These are phyloP conservation scores for Diadophis punctatus DNA, from an alignment of 2,113 vertebrate genomes.

Conservation along the genomic window DNA sequence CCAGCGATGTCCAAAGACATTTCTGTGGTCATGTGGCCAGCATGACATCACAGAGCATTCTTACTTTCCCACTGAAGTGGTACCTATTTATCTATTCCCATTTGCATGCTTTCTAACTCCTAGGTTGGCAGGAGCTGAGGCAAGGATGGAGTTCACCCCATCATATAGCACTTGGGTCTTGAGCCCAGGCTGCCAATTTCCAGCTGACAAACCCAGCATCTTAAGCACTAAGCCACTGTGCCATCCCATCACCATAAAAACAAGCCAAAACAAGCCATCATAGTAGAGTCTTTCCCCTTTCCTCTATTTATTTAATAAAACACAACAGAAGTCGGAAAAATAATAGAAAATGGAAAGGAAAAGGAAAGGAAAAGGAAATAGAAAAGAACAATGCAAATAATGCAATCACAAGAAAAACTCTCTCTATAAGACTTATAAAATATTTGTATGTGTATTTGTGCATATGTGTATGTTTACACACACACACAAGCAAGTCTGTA, in stretches of 20 bases:
- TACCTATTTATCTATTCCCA: not conserved
- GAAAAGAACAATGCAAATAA: not conserved
- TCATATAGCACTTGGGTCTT: not conserved
- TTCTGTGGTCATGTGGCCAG: not conserved
- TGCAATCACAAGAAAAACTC: not conserved
- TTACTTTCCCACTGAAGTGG: not conserved
- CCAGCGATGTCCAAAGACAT: not conserved
- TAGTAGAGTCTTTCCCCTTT: too few species aligned
- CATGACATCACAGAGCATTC: not conserved
- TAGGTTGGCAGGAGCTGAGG: not conserved
- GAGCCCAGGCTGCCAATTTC: not conserved
- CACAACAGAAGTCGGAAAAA: not conserved
- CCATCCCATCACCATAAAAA: not conserved
- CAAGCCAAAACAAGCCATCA: not conserved
- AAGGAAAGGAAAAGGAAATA: not conserved
- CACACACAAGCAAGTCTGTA: not conserved
- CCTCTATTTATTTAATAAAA: not conserved
- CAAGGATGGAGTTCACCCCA: not conserved
- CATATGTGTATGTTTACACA: not conserved
- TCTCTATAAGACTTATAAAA: not conserved
- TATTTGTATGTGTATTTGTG: not conserved
- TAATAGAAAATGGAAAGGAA: not conserved
- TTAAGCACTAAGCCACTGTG: not conserved
- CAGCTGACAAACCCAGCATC: not conserved
- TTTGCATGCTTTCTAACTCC: not conserved